Base-by-base conservation (phyloP, 1,140 invertebrate species). In the Eupristina koningsbergeri region DNA sequence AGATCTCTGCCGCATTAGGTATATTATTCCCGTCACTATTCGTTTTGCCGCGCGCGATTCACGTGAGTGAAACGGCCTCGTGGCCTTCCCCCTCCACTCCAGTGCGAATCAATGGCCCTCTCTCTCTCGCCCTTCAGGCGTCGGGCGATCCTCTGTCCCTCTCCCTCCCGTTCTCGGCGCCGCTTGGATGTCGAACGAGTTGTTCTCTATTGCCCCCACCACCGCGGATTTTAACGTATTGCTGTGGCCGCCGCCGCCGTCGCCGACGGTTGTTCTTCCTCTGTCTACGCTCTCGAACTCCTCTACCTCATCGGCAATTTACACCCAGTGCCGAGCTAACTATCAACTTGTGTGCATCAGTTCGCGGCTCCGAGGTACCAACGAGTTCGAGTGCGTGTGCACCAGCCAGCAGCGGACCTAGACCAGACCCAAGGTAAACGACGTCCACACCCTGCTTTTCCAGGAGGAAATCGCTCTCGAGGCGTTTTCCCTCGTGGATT, bases 271-370 rank as follows among this genome's bases (percentile, higher is more conserved):
- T 58, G 11, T 53, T 53, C 6, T 26, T 58, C 22, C 22, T 58
- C 53, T 58, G 19, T 77, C 5, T 31, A 34, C 36, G 39, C 58
- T 39, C 58, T 76, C 19, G 67, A 82, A 82, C 67, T 76, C 81
- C 81, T 76, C 81, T 73, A 67, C 61, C 63, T 17, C 73, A 69
- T 36, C 81, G 34, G 61, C 74, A 58, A 58, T 77, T 36, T 58
- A 77, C 50, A 58, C 22, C 63, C 81, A 83, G 81, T 83, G 81
- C 53, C 64, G 34, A 34, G n/a, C 74, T 67, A 83, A 71, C 74
- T 45, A 71, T 50, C 81, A 58, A 39, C 45, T 77, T n/a, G 75
- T 15, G 9, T 63, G 34, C 31, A 74, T 29, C 26, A 3, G 2
- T 26, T 58, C 9, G 53, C 6, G 53, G 2, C 5, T 26, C 26